Evolutionary conservation across 2,888 invertebrate genomes (phyloP), one percentile per base, ranked within the genome.

Genomic region (Dorcus hopei): DNA sequence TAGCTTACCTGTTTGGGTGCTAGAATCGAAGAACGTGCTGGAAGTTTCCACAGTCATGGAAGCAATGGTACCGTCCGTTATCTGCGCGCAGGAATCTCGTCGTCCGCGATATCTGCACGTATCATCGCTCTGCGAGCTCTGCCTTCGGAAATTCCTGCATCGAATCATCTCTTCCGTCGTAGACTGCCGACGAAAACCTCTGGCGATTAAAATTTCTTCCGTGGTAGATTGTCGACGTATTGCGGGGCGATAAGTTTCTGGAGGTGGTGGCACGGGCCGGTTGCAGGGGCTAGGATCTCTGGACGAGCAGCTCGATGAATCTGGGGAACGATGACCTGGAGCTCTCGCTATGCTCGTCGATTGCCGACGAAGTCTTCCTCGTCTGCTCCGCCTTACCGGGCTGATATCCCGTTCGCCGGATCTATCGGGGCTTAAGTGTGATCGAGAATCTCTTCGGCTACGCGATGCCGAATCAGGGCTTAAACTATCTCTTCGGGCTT

Each of bases 1-100:
- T 4, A 33, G 26, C 14, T 49, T 74, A 93, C 94, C 94, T 75
- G 94, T 94, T 81, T 94, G 94, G 26, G 94, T 94, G 77, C 93
- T 93, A 66, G 92, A 93, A 80, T 94, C 94, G 75, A 93, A 94
- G 78, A 93, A 93, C 0, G 93, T 93, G 79, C 93, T 93, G 3
- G 93, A 92, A 3, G 94, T 94, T 78, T 95, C 94, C 26, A 94
- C 93, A 0, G 93, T 93, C 95, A 95, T 95, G 40, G 93, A 91
- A 38, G 91, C 93, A 65, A 94, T 88, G 26, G 94, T 95, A 11
- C 95, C 95, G 73, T 95, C 94, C 54, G 91, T 87, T 71, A 95
- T 95, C 80, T 95, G 95, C 0, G 93, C 93, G 47, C 90, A 88
- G 1, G 94, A 94, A 75, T 95, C 94, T 9, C 91, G 81, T 2